A percentile compares a stretch with the other conserved stretches of the same genome.
These are phyloP conservation scores for Anolis carolinensis DNA, from an alignment of 2,113 vertebrate genomes.

Conservation along the genomic window DNA sequence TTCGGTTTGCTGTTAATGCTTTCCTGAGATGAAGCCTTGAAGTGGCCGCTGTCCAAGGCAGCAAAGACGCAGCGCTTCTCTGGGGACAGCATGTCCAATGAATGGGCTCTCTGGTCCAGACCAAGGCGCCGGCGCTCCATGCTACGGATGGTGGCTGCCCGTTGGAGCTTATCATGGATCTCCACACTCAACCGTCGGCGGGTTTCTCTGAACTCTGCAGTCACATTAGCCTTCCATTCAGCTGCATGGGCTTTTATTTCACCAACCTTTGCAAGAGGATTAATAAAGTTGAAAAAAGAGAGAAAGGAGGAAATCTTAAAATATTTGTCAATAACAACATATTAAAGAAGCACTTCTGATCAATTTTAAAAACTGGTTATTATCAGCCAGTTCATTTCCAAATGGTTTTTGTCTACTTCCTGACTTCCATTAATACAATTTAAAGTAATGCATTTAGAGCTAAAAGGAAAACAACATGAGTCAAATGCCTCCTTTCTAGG, in stretches of 20 bases:
- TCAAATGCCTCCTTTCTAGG: neutral
- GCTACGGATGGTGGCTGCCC: constrained; percentile 95
- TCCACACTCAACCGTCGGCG: constrained; percentile 92
- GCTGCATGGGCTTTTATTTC: constrained; percentile 95
- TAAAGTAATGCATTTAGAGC: constrained; percentile 20
- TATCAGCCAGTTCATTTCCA: neutral
- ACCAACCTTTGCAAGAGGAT: constrained; percentile 82
- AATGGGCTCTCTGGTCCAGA: constrained; percentile 94
- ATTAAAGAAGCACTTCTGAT: neutral
- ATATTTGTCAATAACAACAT: neutral
- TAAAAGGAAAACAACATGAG: neutral
- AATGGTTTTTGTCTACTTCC: neutral
- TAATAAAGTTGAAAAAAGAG: neutral
- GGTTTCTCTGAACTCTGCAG: constrained; percentile 94
- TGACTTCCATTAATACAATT: constrained; percentile 8
- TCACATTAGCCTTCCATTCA: constrained; percentile 96
- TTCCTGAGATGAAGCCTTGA: constrained; percentile 95
- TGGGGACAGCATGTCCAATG: constrained; percentile 94
- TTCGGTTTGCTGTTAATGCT: constrained; percentile 95
- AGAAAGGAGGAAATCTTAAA: neutral
- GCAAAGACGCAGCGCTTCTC: constrained; percentile 94
- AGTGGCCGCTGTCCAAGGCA: constrained; percentile 87
- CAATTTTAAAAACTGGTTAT: neutral
- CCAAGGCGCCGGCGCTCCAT: constrained; percentile 95
- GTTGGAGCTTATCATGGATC: constrained; percentile 95